A percentile compares a stretch with the other conserved stretches of the same genome.
These are phyloP conservation scores for Phallusia fumigata DNA, from an alignment of 23 tunicate genomes.

Conservation along the genomic window DNA sequence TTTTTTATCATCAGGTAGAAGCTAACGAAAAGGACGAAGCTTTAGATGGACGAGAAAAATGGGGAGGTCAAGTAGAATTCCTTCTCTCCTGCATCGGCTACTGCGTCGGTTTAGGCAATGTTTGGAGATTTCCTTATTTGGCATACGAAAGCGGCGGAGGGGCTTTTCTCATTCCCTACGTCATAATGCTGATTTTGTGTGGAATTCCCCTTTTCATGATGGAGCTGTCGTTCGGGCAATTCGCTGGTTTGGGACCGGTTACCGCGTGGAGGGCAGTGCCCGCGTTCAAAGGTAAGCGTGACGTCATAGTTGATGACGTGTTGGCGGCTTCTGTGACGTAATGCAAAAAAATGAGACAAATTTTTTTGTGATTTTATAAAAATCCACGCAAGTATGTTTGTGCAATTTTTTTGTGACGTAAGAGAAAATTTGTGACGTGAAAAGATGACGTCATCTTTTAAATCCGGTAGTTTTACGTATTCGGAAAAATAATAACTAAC, in stretches of 20 bases:
- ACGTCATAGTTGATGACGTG: too few relatives aligned
- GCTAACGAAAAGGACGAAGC: constrained; percentile 11
- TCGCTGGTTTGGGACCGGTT: constrained; percentile 84
- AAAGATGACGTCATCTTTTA: too few relatives aligned
- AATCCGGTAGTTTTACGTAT: too few relatives aligned
- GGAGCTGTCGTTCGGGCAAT: constrained; percentile 96
- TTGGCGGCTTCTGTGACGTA: too few relatives aligned
- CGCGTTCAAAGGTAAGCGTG: constrained; percentile 68
- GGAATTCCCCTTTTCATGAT: constrained; percentile 96
- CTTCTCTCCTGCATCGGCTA: constrained; percentile 97
- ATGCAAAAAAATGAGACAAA: too few relatives aligned
- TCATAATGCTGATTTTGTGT: constrained; percentile 91
- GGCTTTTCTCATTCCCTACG: constrained; percentile 94
- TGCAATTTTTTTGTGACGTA: too few relatives aligned
- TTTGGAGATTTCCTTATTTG: constrained; percentile 96
- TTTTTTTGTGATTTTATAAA: too few relatives aligned
- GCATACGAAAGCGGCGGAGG: constrained; percentile 97
- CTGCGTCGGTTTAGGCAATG: constrained; percentile 97
- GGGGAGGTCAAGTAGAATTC: constrained; percentile 96
- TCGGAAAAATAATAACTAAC: too few relatives aligned
- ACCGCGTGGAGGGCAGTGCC: constrained; percentile 97
- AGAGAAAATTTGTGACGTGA: too few relatives aligned
- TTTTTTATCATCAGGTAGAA: not conserved
- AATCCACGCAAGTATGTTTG: too few relatives aligned
- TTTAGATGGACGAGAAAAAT: constrained; percentile 55